Evolutionary conservation across 2,113 vertebrate species (phyloP).

Genomic region (Penelope pileata): DNA sequence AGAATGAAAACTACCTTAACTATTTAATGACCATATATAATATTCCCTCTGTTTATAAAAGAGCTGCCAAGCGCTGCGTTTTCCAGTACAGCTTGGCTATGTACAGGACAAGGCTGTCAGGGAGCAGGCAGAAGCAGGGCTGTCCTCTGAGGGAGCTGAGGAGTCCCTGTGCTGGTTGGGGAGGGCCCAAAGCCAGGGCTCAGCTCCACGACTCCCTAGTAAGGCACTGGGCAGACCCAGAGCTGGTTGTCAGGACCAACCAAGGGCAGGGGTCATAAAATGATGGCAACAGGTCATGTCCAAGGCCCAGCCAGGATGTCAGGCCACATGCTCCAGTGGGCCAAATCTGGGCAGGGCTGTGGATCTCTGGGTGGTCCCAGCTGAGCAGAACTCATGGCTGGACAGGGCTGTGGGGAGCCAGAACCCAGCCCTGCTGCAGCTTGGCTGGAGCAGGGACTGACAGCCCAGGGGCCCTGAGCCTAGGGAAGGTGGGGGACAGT

Average conservation of each 20-base stretch:
- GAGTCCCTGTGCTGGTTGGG: accelerated
- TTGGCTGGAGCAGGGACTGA: accelerated
- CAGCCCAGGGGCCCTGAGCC: accelerated
- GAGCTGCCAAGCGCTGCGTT: not conserved
- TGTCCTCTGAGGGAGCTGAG: not conserved
- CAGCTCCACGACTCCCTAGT: accelerated
- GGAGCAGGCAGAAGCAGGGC: not conserved
- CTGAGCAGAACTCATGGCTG: accelerated
- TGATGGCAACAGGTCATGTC: accelerated
- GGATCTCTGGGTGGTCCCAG: accelerated
- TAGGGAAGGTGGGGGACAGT: not conserved
- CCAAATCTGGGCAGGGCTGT: not conserved
- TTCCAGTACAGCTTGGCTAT: not conserved
- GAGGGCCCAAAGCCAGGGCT: not conserved
- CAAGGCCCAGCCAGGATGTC: not conserved
- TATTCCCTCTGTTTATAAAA: not conserved
- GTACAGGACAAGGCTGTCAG: not conserved
- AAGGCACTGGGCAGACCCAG: accelerated
- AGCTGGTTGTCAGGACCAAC: accelerated
- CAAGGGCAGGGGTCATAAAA: not conserved
- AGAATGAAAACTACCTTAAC: conserved; percentile 45
- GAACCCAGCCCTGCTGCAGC: accelerated
- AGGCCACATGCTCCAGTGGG: not conserved
- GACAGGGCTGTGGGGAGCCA: not conserved
- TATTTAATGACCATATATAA: conserved; percentile 21